Conservation (phyloP, 2,888 invertebrate genomes). For the Drosophila phalerata region DNA sequence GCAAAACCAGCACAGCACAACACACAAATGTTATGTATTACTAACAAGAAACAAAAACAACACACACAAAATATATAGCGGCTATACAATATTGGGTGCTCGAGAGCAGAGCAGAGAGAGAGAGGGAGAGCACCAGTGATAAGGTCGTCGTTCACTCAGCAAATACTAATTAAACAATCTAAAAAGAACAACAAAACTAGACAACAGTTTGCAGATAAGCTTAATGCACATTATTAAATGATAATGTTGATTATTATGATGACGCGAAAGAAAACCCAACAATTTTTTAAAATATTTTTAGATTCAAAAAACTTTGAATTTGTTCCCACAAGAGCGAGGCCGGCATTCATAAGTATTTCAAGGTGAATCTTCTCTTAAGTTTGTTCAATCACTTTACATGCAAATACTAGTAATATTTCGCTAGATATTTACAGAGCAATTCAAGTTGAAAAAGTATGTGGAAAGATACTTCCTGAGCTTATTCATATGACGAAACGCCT, state of each 20-base stretch:
- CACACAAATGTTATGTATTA: conserved; percentile 56
- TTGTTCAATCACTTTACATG: conserved; percentile 45
- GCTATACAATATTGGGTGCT: conserved; percentile 30
- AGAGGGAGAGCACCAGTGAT: conserved; percentile 47
- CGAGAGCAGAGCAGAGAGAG: conserved; percentile 23
- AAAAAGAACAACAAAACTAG: conserved; percentile 38
- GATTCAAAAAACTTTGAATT: conserved; percentile 1
- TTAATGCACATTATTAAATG: conserved; percentile 68
- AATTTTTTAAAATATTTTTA: conserved; percentile 24
- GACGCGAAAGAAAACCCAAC: conserved; percentile 31
- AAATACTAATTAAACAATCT: conserved; percentile 68
- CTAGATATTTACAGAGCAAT: conserved; percentile 18
- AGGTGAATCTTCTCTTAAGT: conserved; percentile 29
- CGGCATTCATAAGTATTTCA: conserved; percentile 13
- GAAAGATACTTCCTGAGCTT: not conserved
- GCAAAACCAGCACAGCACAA: conserved; percentile 46
- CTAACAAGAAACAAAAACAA: conserved; percentile 44
- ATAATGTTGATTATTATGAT: conserved; percentile 53
- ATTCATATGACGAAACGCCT: conserved; percentile 13
- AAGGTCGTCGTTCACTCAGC: conserved; percentile 58
- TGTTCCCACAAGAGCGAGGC: not conserved
- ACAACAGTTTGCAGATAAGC: conserved; percentile 65
- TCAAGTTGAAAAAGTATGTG: not conserved
- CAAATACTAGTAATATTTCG: conserved; percentile 44
- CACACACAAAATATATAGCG: conserved; percentile 10